Evolutionary conservation across 2,888 invertebrate species (phyloP).

Genomic region (Siphonodentalium dalli): DNA sequence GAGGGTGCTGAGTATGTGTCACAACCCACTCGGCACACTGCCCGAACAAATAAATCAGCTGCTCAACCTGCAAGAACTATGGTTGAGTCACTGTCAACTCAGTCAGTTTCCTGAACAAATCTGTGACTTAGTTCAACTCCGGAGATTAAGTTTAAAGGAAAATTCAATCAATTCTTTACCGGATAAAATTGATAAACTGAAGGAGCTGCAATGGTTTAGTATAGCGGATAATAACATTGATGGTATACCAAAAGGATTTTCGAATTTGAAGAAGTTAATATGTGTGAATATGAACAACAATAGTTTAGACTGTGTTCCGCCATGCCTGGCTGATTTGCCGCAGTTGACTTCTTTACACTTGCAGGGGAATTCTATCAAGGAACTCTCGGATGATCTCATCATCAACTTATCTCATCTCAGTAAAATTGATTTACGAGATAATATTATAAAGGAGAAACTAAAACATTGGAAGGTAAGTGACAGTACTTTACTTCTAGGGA

Average conservation of each 20-base stretch:
- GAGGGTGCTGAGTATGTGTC: slow-evolving; percentile 37
- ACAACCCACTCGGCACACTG: slow-evolving; percentile 50
- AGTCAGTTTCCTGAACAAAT: slow-evolving; percentile 48
- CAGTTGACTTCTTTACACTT: slow-evolving; percentile 43
- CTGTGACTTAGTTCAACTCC: slow-evolving; percentile 41
- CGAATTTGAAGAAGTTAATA: slow-evolving; percentile 38
- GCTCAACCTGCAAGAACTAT: slow-evolving; percentile 46
- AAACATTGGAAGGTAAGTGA: slow-evolving; percentile 57
- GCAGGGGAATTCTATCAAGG: slow-evolving; percentile 42
- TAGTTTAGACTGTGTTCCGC: slow-evolving; percentile 45
- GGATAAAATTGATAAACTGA: slow-evolving; percentile 39
- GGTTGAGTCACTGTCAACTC: slow-evolving; percentile 55
- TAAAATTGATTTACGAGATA: slow-evolving; percentile 60
- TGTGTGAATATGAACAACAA: slow-evolving; percentile 57
- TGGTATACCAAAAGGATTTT: slow-evolving; percentile 43
- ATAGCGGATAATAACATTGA: slow-evolving; percentile 53
- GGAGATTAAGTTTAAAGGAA: slow-evolving; percentile 47
- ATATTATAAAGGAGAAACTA: slow-evolving; percentile 47
- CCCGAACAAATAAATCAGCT: slow-evolving; percentile 53
- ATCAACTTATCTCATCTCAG: slow-evolving; percentile 48
- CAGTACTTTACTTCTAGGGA: background rate
- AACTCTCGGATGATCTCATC: slow-evolving; percentile 53
- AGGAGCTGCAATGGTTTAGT: slow-evolving; percentile 54
- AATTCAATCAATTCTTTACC: slow-evolving; percentile 52
- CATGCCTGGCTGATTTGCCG: slow-evolving; percentile 41